Evolutionary conservation across 2,113 vertebrate species (phyloP).

Genomic region (Toxotes jaculatrix): DNA sequence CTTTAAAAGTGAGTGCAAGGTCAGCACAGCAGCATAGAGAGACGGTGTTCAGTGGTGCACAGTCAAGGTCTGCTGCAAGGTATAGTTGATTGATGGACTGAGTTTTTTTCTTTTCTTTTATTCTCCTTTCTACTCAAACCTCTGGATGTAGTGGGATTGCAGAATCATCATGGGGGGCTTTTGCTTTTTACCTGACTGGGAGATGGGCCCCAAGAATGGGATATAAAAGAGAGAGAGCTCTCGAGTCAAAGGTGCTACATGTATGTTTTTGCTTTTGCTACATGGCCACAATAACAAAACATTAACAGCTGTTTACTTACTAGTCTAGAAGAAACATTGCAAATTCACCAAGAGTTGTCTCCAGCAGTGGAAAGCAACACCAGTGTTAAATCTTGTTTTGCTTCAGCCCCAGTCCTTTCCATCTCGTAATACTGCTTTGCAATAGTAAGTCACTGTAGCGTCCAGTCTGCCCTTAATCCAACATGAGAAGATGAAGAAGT

Average conservation of each 20-base stretch:
- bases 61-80: slow-evolving; percentile 47
- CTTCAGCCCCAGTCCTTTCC: no score
- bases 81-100: slow-evolving; percentile 46
- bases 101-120: slow-evolving; percentile 29
- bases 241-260: not conserved
- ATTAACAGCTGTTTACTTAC: no score
- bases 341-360: no score
- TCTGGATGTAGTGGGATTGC: not conserved
- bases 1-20: slow-evolving; percentile 38
- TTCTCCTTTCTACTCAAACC: slow-evolving; percentile 23
- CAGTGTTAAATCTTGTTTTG: no score
- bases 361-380: no score
- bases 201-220: not conserved
- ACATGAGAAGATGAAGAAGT: no score
- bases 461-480: no score
- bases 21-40: slow-evolving; percentile 17
- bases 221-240: not conserved
- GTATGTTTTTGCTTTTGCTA: no score
- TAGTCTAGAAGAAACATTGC: no score
- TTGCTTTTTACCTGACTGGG: slow-evolving; percentile 10
- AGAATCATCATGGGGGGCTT: not conserved
- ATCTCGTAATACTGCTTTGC: no score
- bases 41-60: slow-evolving; percentile 24
- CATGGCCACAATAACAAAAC: no score
- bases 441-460: no score